phyloP scores from a whole-genome alignment of 2,113 vertebrate species.

The Cariama cristata region DNA sequence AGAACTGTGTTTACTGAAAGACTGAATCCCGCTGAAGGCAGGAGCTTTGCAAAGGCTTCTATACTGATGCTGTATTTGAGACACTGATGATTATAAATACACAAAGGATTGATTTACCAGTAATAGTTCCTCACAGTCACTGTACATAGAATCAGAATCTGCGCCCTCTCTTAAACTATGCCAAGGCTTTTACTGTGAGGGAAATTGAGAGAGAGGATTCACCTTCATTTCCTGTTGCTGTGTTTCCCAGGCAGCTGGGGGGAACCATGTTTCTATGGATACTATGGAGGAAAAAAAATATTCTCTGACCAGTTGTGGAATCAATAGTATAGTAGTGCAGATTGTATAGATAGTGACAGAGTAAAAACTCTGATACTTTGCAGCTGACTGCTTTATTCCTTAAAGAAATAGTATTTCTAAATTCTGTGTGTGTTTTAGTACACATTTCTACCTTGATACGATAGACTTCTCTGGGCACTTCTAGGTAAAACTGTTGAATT shows the following conservation, averaged over 20 bases:
- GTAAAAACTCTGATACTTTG: neutral
- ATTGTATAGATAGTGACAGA: neutral
- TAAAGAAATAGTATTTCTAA: neutral
- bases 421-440: neutral
- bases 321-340: neutral
- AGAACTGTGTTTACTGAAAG: neutral
- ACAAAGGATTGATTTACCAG: neutral
- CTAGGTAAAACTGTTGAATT: neutral
- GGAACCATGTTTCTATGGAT: neutral
- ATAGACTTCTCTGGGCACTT: neutral
- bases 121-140: neutral
- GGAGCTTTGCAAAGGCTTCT: neutral
- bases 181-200: neutral
- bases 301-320: neutral
- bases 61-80: neutral
- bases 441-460: fast-evolving
- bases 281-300: neutral
- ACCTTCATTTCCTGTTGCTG: neutral
- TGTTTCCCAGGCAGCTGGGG: neutral
- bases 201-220: neutral
- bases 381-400: neutral
- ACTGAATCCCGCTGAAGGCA: neutral
- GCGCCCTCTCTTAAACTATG: neutral
- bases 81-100: neutral
- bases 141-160: neutral